Base-by-base conservation (phyloP, 2,113 vertebrate genomes). In the Strix uralensis region DNA sequence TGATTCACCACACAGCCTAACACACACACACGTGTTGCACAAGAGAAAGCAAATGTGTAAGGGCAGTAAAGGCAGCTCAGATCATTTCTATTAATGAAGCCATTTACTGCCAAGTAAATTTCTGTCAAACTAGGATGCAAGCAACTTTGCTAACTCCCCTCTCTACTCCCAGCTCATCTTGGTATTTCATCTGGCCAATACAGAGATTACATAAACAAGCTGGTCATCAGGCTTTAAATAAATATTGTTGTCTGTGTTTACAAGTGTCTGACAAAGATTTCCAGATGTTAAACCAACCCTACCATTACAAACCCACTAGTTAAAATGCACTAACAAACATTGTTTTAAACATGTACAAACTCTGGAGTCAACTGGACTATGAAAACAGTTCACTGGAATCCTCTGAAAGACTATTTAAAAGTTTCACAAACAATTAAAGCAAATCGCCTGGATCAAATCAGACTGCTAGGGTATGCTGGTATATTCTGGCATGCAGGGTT, bases 191-290 rank as follows among this genome's bases (percentile, higher is more conserved):
- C 27, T 29, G 26, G 61, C 40, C 47, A 47, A 61, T 12, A 46
- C 4, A 47, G 14, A 88, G 29, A 83, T 71, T 66, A 81, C 17
- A 92, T 10, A 86, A 81, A 93, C 82, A 93, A 86, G 40, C 47
- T 86, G 65, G 75, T 86, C 71, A 92, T 14, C 2, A 1, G 44
- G 89, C 44, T 93, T 96, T 93, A 94, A 91, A 94, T 72, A 94
- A 94, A 95, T 70, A 94, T 52, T 91, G 46, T 73, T 75, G 86
- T 73, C 81, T 88, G 72, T 72, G 55, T 96, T 94, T 94, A 94
- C 55, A 88, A 95, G 51, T 14, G 63, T 62, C 67, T 78, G 79
- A 92, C 75, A 69, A 94, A 93, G 77, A 79, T 70, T 90, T 93
- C 78, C 87, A 96, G 62, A 94, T 81, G 72, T 86, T 57, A 94